These are phyloP conservation scores for Musca domestica DNA, from an alignment of 1,140 invertebrate species.

Conservation along the genomic window DNA sequence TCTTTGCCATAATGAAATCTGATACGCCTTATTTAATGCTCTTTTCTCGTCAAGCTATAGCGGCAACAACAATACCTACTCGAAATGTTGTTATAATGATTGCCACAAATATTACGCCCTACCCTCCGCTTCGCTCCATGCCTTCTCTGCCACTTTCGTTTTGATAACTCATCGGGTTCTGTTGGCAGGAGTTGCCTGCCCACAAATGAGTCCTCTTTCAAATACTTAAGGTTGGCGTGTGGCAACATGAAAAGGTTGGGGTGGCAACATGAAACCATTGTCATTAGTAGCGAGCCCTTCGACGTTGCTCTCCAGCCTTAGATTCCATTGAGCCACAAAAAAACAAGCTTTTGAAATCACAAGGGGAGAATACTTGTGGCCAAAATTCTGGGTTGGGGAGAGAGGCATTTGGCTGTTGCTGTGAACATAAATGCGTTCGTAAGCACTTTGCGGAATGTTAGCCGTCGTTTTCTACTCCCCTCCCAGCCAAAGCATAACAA, in stretches of 20 bases:
- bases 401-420: too few relatives aligned
- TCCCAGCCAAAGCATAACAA: constrained; percentile 54
- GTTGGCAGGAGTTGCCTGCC: too few relatives aligned
- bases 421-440: constrained; percentile 2
- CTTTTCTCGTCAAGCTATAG: constrained; percentile 29
- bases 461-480: constrained; percentile 22
- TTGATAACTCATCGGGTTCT: too few relatives aligned
- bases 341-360: constrained; percentile 8
- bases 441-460: constrained; percentile 21
- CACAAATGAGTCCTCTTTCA: too few relatives aligned
- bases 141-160: too few relatives aligned
- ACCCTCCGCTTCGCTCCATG: too few relatives aligned
- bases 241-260: not conserved
- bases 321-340: not conserved
- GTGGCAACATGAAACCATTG: constrained; percentile 16
- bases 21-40: constrained; percentile 54
- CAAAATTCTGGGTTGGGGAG: too few relatives aligned
- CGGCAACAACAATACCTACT: constrained; percentile 7
- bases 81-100: not conserved
- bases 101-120: too few relatives aligned
- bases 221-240: not conserved
- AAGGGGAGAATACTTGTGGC: not conserved
- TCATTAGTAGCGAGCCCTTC: not conserved
- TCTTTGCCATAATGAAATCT: constrained; percentile 48
- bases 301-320: not conserved